phyloP scores from a whole-genome alignment of 2,797 vertebrate species.

The Cheirogaleus major region DNA sequence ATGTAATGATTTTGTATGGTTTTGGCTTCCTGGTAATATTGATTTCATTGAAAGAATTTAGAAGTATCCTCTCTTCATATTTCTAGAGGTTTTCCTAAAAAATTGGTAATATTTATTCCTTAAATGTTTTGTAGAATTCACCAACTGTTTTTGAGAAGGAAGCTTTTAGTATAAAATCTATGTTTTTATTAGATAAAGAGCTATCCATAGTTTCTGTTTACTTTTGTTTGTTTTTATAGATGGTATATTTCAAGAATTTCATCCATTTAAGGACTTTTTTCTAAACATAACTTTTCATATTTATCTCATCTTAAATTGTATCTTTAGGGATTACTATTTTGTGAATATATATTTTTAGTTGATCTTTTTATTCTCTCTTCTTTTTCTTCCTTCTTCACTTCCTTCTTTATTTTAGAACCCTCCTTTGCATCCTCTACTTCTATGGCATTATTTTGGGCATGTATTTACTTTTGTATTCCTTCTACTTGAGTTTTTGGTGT shows the following conservation, averaged over 20 bases:
- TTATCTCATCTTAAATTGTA: background rate
- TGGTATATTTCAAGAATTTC: background rate
- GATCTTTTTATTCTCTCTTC: rapidly evolving
- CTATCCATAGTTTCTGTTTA: background rate
- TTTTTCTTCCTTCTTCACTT: background rate
- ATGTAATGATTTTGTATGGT: background rate
- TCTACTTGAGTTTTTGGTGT: background rate
- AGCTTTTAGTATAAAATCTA: background rate
- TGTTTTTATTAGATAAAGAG: background rate
- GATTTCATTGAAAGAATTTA: background rate
- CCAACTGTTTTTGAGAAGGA: background rate
- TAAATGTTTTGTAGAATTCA: background rate
- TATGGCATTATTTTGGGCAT: background rate
- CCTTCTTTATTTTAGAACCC: background rate
- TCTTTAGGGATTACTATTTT: background rate
- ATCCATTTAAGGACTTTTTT: background rate
- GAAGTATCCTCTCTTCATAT: background rate
- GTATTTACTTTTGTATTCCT: background rate
- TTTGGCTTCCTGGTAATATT: background rate
- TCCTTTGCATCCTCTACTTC: background rate
- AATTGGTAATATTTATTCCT: background rate
- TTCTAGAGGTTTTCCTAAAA: background rate
- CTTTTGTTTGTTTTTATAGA: background rate
- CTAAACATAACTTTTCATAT: background rate
- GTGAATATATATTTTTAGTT: background rate